Evolutionary conservation across 92 coral and sea anemone genomes (phyloP), one percentile per base, ranked within the genome.

Genomic region (Siderastrea radians): DNA sequence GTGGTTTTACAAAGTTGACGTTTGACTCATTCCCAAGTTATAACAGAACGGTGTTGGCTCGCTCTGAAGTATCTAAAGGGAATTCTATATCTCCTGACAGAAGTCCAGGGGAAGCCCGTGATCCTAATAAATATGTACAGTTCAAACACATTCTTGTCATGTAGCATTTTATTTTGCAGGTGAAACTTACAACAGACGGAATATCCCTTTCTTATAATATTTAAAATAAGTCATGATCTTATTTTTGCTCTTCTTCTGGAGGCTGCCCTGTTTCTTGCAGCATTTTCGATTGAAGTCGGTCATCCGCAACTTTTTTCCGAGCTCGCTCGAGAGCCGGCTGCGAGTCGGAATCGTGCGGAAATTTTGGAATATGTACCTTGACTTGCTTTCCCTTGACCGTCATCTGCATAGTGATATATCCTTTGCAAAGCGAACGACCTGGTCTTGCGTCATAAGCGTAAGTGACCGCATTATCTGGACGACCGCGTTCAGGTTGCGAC

Each of bases 371-470:
- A 72, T 83, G 81, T 8, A 89, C 92, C 44, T 84, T 89, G 14
- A 84, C 78, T 45, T 89, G 92, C 81, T 84, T 89, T 72, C 92
- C 89, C 10, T 79, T 80, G 7, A 89, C 78, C 1, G 92, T 89
- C 80, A 89, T 84, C 54, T 89, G 92, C 92, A 89, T 89, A 4
- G 84, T 89, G 1, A 65, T 38, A 16, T 89, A 89, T 8, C 92
- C 92, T 74, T 63, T 89, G 79, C 72, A 83, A 53, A 89, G 85
- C 17, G 92, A 77, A 51, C 71, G 74, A 10, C 51, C 60, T 6
- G 92, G 92, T 15, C 92, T 74, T 13, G 92, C 92, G 16, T 89
- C 92, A 51, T 89, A 89, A 2, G 92, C 92, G 26, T 84, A 84
- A 3, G 77, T 54, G 53, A 84, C 80, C 45, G 65, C 43, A 44